Base-by-base conservation (phyloP, 2,113 vertebrate species). In the Tyrannus savana region DNA sequence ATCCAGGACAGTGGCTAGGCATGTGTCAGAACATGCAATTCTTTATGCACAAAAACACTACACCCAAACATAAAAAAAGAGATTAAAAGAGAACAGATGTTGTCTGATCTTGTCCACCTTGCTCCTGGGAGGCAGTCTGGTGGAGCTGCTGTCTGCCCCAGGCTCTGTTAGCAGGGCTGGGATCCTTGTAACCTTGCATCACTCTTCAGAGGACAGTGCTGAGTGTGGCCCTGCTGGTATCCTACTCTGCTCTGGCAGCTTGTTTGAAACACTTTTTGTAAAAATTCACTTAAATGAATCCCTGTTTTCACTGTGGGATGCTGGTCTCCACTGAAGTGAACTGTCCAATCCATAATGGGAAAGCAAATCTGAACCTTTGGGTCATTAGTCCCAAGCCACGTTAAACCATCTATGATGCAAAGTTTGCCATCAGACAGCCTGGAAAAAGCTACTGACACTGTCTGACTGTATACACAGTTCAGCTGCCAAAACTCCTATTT, bases 61-160 rank as follows among this genome's bases (percentile, higher is more conserved):
- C 47, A 87, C 41, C 59, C 91, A 96, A 96, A 89, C 71, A 94
- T 76, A 94, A 94, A 95, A 92, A 64, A 88, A 79, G 67, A 87
- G 94, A 96, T 91, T 94, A 95, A 95, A 95, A 63, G 39, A 55
- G 75, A 97, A 90, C 93, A 95, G 94, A 97, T 96, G 95, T 90
- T 93, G 67, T 75, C 56, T 93, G 88, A 85, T 88, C 53, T 74
- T 86, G 85, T 95, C 77, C 93, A 89, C 53, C 22, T 55, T 84
- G 27, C 60, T 96, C 55, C 81, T 91, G 91, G 84, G 88, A 97
- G 59, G 76, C 62, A 92, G 88, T 46, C 74, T 5, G 1, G 35
- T 56, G 84, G 75, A 96, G 95, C 93, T 91, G 94, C 79, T 79
- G 35, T 60, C 52, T 79, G 90, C 46, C 80, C 46, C 44, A 75